phyloP scores from a whole-genome alignment of 2,888 invertebrate genomes.

The Tetropium fuscum region DNA sequence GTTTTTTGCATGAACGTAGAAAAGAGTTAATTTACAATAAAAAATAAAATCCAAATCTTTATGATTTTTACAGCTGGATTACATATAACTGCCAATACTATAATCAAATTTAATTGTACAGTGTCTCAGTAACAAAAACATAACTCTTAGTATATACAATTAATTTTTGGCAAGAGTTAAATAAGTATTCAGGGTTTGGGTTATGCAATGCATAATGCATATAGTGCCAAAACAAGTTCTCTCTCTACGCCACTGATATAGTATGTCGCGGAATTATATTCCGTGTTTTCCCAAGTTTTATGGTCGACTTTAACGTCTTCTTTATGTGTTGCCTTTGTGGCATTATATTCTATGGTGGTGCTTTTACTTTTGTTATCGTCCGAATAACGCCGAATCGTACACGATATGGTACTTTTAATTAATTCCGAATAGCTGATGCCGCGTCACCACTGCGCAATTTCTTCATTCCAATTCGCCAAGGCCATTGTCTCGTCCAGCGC shows the following conservation, averaged over 20 bases:
- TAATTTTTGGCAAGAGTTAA: too few relatives aligned
- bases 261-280: conserved; percentile 14
- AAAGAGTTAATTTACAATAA: too few relatives aligned
- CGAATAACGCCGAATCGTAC: background rate
- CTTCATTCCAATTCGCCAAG: conserved; percentile 9
- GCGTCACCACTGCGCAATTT: conserved; percentile 11
- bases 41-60: too few relatives aligned
- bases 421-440: background rate
- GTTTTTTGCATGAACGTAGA: too few relatives aligned
- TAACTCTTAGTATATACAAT: too few relatives aligned
- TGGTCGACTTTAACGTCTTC: conserved; percentile 23
- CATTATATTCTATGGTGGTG: conserved; percentile 26
- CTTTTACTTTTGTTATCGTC: conserved; percentile 21
- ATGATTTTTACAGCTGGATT: too few relatives aligned
- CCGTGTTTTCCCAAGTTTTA: conserved; percentile 28
- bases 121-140: too few relatives aligned
- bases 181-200: too few relatives aligned
- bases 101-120: too few relatives aligned
- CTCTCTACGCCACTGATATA: conserved; percentile 4
- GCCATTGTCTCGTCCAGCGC: conserved; percentile 3
- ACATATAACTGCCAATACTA: too few relatives aligned
- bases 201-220: too few relatives aligned
- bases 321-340: conserved; percentile 25
- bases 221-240: too few relatives aligned
- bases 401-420: conserved; percentile 12